phyloP scores from a whole-genome alignment of 1,140 invertebrate species.

The Plodia interpunctella region DNA sequence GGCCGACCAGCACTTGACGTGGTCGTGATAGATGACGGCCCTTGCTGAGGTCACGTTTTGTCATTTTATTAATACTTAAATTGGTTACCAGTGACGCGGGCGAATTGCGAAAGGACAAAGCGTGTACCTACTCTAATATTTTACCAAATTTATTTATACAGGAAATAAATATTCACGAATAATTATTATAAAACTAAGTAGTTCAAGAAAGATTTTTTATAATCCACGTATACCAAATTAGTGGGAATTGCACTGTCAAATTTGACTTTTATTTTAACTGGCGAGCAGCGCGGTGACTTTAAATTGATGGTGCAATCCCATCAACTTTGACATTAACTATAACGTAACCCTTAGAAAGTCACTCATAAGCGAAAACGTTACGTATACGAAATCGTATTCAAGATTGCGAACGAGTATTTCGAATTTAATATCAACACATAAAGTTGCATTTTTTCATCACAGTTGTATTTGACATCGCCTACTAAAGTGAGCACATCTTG shows the following conservation, averaged over 20 bases:
- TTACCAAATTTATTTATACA: not conserved
- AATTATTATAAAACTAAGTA: no score
- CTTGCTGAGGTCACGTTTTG: slow-evolving; percentile 65
- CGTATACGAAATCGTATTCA: not conserved
- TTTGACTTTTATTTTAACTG: no score
- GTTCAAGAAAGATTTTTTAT: no score
- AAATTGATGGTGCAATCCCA: no score
- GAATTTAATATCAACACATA: slow-evolving; percentile 2
- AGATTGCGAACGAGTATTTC: not conserved
- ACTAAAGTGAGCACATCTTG: not conserved
- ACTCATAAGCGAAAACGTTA: no score
- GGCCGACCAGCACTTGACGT: slow-evolving; percentile 66
- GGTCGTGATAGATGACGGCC: slow-evolving; percentile 66
- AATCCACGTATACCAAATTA: no score
- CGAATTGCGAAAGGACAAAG: slow-evolving; percentile 39
- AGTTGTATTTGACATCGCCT: not conserved
- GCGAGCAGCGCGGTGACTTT: no score
- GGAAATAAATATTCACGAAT: not conserved
- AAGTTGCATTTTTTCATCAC: slow-evolving; percentile 1
- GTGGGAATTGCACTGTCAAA: no score
- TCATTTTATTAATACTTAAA: slow-evolving; percentile 76
- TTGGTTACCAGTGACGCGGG: slow-evolving; percentile 65
- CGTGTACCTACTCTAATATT: not conserved
- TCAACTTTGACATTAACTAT: no score
- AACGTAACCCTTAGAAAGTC: no score